Conservation (phyloP, 2,113 vertebrate genomes). For the Hippocampus comes region DNA sequence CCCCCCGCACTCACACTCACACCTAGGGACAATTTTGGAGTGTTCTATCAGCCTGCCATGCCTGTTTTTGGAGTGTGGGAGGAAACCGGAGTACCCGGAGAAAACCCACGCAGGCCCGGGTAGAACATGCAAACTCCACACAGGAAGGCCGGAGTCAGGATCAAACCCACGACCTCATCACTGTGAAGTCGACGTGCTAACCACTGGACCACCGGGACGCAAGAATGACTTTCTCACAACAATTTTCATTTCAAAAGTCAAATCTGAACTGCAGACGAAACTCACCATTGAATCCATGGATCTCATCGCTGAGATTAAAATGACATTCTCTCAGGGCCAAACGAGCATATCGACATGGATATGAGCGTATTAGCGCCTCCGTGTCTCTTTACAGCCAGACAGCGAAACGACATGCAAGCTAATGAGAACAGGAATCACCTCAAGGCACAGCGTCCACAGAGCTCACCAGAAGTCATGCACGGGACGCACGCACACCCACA, state of each 20-base stretch:
- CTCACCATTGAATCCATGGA: conserved; percentile 37
- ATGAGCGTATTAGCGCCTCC: not conserved
- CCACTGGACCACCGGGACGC: no score
- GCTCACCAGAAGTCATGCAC: not conserved
- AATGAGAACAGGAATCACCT: conserved; percentile 13
- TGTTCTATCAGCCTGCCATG: no score
- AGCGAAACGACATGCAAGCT: conserved; percentile 26
- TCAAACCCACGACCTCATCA: no score
- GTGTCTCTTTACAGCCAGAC: not conserved
- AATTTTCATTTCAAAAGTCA: not conserved
- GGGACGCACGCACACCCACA: not conserved
- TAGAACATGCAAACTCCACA: no score
- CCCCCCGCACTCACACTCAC: no score
- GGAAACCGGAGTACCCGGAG: no score
- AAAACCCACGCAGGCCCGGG: no score
- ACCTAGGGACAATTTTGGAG: no score
- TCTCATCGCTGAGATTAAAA: conserved; percentile 13
- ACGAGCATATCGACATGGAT: not conserved
- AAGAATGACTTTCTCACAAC: no score
- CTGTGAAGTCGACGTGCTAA: no score
- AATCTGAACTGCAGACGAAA: not conserved
- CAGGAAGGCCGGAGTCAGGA: no score
- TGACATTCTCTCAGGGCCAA: conserved; percentile 4
- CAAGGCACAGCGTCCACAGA: conserved; percentile 11
- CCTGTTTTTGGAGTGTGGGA: no score